A percentile compares a stretch with the other conserved stretches of the same genome.
These are phyloP conservation scores for Montipora cactus DNA, from an alignment of 64 coral and sea anemone species.

Conservation along the genomic window DNA sequence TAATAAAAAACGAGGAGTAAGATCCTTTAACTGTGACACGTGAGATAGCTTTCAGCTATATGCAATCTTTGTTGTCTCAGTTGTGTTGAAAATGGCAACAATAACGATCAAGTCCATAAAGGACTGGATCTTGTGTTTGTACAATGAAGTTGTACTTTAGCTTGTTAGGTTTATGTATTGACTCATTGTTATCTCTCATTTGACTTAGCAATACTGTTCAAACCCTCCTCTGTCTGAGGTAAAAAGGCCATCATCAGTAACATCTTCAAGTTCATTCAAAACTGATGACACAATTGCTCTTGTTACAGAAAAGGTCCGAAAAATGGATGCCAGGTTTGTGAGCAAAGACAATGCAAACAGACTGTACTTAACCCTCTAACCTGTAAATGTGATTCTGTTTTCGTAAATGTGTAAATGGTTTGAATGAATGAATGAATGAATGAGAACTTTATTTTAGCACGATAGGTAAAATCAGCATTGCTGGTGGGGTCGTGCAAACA, in stretches of 20 bases:
- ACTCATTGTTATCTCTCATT: neutral
- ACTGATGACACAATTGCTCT: slow-evolving; percentile 78
- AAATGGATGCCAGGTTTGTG: slow-evolving; percentile 91
- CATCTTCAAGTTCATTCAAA: slow-evolving; percentile 54
- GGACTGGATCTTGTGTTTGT: no score
- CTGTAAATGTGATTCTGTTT: no score
- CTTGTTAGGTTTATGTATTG: neutral
- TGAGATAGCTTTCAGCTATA: neutral
- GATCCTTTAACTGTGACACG: neutral
- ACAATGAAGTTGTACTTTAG: no score
- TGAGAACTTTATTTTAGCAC: no score
- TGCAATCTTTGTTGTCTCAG: neutral
- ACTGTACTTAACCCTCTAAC: no score
- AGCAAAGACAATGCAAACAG: neutral
- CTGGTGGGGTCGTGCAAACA: no score
- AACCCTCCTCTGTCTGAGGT: slow-evolving; percentile 19
- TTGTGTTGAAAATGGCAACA: no score
- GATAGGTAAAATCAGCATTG: no score
- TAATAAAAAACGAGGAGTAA: no score
- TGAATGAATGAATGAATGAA: no score
- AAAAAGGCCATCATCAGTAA: slow-evolving; percentile 63
- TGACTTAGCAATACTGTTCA: neutral
- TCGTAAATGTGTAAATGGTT: no score
- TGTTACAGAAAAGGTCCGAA: slow-evolving; percentile 92
- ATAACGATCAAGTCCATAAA: no score